A percentile compares a stretch with the other conserved stretches of the same genome.
Conservation (phyloP, 2,888 invertebrate species). For the Ichneumoninae sp. region DNA sequence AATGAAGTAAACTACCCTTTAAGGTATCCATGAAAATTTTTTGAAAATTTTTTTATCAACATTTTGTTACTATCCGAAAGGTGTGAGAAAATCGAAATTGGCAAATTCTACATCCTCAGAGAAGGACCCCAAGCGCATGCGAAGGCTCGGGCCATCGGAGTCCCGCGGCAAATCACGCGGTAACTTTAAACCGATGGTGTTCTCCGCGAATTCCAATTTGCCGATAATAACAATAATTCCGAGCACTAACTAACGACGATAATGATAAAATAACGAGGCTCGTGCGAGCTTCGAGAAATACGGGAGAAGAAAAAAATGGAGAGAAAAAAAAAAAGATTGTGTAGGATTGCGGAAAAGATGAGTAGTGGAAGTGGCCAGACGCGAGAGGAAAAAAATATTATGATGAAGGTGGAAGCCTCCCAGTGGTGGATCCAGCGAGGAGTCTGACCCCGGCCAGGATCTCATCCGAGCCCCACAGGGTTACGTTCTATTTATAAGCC, state of each 20-base stretch:
- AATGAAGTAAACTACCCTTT: not conserved
- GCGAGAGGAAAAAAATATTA: conserved; percentile 59
- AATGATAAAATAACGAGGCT: conserved; percentile 35
- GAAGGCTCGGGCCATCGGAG: not conserved
- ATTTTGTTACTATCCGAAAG: not conserved
- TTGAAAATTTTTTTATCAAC: not conserved
- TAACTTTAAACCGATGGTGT: conserved; percentile 11
- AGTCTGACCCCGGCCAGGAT: conserved; percentile 51
- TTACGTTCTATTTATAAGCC: conserved; percentile 80
- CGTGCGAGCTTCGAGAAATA: conserved; percentile 4
- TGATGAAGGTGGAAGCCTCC: conserved; percentile 60
- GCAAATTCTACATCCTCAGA: not conserved
- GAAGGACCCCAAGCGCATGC: not conserved
- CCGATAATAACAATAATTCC: conserved; percentile 23
- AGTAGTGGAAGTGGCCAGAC: conserved; percentile 62
- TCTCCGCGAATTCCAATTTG: conserved; percentile 6
- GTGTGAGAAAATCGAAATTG: not conserved
- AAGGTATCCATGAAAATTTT: not conserved
- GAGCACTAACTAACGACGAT: conserved; percentile 10
- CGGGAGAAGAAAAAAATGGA: not conserved
- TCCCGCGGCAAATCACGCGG: not conserved
- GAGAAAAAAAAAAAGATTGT: conserved; percentile 15
- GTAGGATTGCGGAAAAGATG: conserved; percentile 47
- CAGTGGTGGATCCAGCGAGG: conserved; percentile 50
- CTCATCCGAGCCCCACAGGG: conserved; percentile 72